Evolutionary conservation across 2,888 invertebrate genomes (phyloP), one percentile per base, ranked within the genome.

Genomic region (Orthosia gothica): DNA sequence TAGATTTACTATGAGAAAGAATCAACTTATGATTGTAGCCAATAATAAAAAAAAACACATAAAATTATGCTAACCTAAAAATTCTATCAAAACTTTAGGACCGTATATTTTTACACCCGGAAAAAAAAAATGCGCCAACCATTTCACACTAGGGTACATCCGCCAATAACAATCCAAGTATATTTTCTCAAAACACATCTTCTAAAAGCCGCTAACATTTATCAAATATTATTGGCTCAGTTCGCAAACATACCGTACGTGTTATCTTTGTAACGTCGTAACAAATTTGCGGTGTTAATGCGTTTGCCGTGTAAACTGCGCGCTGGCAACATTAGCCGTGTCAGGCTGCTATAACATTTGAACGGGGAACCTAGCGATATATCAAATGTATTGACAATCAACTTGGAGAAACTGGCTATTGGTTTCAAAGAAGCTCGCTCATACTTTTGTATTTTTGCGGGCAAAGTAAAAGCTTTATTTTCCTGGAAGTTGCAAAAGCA

Each of bases 221-320:
- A 89, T 89, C 87, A 88, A 89, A 84, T 83, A 87, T 84, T 87
- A 89, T 89, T 88, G 86, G 83, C 82, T 82, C 77, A 76, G 84
- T 84, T 81, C 70, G 83, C 86, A 89, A 89, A 88, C 86, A 88
- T 77, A 66, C 75, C 68, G 77, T 68, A 81, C 83, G 87, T 85
- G 87, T 81, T 90, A 89, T 87, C 89, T 88, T 89, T 87, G 84
- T 82, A 81, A 79, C 84, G 89, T 89, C 85, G 85, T 81, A 74
- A 89, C 90, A 89, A 88, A 89, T 89, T 87, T 87, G 85, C 74
- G 84, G 86, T 84, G 88, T 84, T 91, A 91, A 91, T 91, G 91
- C 90, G 87, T 90, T 91, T 91, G 85, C 87, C 87, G 86, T 91
- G 91, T 91, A 89, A 87, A 89, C 89, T 89, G 82, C 61, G 81